Conservation (phyloP, 1,140 invertebrate genomes). For the Camponotus vicinus region DNA sequence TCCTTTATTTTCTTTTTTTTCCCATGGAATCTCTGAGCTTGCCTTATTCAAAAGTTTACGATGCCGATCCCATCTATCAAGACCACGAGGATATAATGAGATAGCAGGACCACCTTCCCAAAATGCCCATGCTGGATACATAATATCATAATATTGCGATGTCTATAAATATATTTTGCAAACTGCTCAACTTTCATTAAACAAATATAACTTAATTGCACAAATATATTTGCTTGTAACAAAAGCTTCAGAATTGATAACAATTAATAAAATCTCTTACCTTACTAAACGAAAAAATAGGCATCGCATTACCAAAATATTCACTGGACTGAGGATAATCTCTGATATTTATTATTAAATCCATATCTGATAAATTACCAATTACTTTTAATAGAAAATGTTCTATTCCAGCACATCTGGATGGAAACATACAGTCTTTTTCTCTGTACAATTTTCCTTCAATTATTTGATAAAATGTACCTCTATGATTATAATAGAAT, state of each 20-base stretch:
- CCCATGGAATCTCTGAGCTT: constrained; percentile 91
- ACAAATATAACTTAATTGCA: constrained; percentile 16
- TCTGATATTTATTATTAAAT: constrained; percentile 95
- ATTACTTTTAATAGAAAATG: constrained; percentile 92
- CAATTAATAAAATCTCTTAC: constrained; percentile 82
- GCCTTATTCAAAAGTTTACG: constrained; percentile 90
- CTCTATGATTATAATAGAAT: constrained; percentile 84
- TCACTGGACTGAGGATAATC: constrained; percentile 96
- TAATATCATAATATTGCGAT: constrained; percentile 95
- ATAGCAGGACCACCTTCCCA: constrained; percentile 99
- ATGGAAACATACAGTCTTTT: constrained; percentile 95
- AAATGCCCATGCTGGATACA: constrained; percentile 99
- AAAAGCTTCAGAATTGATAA: background rate
- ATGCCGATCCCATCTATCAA: constrained; percentile 97
- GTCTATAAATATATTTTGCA: constrained; percentile 87
- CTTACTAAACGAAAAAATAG: constrained; percentile 98
- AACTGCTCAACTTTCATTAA: constrained; percentile 19
- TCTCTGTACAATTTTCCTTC: constrained; percentile 93
- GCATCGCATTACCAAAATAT: constrained; percentile 88
- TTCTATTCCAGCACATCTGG: constrained; percentile 96
- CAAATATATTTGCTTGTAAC: constrained; percentile 9
- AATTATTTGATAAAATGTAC: constrained; percentile 95
- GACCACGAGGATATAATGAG: constrained; percentile 95
- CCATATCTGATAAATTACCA: constrained; percentile 92
- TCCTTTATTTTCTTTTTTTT: constrained; percentile 90